Base-by-base conservation (phyloP, 2,113 vertebrate species). In the Xerus inauris region DNA sequence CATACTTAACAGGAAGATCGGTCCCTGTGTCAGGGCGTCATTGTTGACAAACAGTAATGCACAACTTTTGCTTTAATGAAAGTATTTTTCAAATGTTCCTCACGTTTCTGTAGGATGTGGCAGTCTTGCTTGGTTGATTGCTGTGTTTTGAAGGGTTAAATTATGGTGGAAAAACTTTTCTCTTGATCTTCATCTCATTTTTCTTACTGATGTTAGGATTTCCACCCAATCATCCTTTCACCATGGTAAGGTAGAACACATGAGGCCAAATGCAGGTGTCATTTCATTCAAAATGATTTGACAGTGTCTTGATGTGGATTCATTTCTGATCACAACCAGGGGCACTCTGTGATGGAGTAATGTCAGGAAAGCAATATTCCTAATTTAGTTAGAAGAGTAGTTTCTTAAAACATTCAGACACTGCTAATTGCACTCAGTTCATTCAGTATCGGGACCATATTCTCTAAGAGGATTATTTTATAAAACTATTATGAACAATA, bases 41-140 rank as follows among this genome's bases (percentile, higher is more conserved):
- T 13, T 96, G 42, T 69, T 69, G 67, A 49, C 38, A 1, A 90
- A 20, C 69, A 49, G 30, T 73, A 77, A 95, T 85, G 47, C 59
- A 84, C 30, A 72, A 80, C 24, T 89, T 86, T 65, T 67, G 84
- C 54, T 97, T 91, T 91, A 6, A 76, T 72, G 89, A 87, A 97
- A 93, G 88, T 72, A 94, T 54, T 57, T 97, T 97, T 95, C 62
- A 89, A 75, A 67, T 71, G 30, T 77, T 67, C 8, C 84, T 94
- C 91, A 2, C 28, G 84, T 79, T 95, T 65, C 30, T 81, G n/a
- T 54, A 87, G 93, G 89, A 67, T 96, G 32, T 42, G 28, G 67
- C 9, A 80, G 28, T 64, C 32, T 81, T 77, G 40, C 2, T 8
- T 90, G 77, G 32, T 79, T 87, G 92, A 92, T 94, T 91, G 85